phyloP scores from a whole-genome alignment of 2,113 vertebrate genomes.

The Haplochromis vanheusdeni region DNA sequence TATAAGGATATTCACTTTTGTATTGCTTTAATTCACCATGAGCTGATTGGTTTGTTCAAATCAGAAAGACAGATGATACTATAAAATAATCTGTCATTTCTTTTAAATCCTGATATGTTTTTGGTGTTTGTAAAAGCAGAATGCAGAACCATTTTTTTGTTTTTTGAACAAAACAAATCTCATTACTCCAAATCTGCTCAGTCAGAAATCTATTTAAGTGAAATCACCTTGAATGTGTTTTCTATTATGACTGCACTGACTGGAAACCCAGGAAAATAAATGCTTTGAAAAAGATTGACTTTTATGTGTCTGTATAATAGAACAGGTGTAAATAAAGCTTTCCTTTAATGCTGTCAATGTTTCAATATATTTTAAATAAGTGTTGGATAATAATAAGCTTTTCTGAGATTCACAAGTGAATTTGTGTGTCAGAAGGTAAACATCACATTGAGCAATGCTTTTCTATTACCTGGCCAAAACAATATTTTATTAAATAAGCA shows the following conservation, averaged over 20 bases:
- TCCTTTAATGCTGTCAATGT: not conserved
- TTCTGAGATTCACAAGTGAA: not conserved
- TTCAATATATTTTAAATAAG: not conserved
- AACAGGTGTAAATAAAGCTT: not conserved
- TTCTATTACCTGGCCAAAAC: not conserved
- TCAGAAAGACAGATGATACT: not conserved
- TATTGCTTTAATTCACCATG: not conserved
- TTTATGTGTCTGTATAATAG: not conserved
- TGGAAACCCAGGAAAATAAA: not conserved
- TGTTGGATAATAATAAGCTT: not conserved
- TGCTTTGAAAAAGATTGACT: not conserved
- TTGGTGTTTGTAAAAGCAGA: not conserved
- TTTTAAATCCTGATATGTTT: not conserved
- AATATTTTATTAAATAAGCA: not conserved
- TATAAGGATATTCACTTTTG: not conserved
- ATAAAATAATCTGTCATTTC: not conserved
- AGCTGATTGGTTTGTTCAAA: not conserved
- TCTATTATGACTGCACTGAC: not conserved
- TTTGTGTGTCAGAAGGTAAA: not conserved
- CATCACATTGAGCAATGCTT: not conserved
- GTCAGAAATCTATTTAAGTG: conserved; percentile 1
- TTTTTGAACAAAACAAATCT: not conserved
- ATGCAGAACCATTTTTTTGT: not conserved
- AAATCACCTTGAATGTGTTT: not conserved
- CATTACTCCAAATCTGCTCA: not conserved